Evolutionary conservation across 2,888 invertebrate genomes (phyloP).

Genomic region (Melanotus villosus): DNA sequence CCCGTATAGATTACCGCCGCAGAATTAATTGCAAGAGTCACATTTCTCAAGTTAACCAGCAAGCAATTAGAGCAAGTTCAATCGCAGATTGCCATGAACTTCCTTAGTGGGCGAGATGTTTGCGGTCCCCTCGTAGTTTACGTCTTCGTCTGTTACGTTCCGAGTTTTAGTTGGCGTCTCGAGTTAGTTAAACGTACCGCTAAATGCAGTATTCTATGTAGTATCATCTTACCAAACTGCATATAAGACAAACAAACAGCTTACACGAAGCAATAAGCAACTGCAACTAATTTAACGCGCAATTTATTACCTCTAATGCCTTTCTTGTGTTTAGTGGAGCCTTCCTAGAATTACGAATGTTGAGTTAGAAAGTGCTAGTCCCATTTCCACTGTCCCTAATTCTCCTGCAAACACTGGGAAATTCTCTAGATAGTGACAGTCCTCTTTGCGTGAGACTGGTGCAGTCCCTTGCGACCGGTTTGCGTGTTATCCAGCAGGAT

Average conservation of each 20-base stretch:
- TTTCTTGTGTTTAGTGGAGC: slow-evolving; percentile 23
- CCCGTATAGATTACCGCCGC: slow-evolving; percentile 35
- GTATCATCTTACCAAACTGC: slow-evolving; percentile 7
- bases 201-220: too few relatives aligned
- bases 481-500: slow-evolving; percentile 60
- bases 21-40: slow-evolving; percentile 39
- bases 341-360: slow-evolving; percentile 18
- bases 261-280: slow-evolving; percentile 12
- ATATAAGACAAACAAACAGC: slow-evolving; percentile 17
- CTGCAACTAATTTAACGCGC: slow-evolving; percentile 27
- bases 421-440: slow-evolving; percentile 45
- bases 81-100: slow-evolving; percentile 40
- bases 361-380: slow-evolving; percentile 31
- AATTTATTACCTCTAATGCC: slow-evolving; percentile 29
- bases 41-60: slow-evolving; percentile 42
- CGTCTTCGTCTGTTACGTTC: slow-evolving; percentile 23
- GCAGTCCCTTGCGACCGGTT: slow-evolving; percentile 56
- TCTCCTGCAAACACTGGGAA: slow-evolving; percentile 40
- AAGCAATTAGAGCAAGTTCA: slow-evolving; percentile 41
- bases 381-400: slow-evolving; percentile 30
- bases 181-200: slow-evolving; percentile 13
- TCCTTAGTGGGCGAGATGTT: slow-evolving; percentile 32
- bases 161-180: slow-evolving; percentile 17
- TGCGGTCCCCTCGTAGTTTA: slow-evolving; percentile 36
- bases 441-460: slow-evolving; percentile 39